Percentiles rank a stretch among this genome's conserved stretches.
phyloP scores from a whole-genome alignment of 2,113 vertebrate genomes.

The Eptesicus fuscus region DNA sequence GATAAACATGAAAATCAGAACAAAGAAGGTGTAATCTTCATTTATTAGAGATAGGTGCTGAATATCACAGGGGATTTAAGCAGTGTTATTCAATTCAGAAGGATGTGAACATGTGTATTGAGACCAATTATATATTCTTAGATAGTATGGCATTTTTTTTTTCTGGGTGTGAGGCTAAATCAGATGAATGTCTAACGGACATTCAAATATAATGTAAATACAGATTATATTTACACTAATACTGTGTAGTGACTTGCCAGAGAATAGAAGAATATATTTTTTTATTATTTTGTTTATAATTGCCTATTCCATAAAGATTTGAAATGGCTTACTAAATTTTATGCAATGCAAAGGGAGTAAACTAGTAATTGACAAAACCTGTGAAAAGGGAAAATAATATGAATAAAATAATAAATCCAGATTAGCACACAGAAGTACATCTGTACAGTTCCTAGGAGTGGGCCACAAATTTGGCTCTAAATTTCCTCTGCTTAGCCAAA shows the following conservation, averaged over 20 bases:
- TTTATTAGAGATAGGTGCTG: background rate
- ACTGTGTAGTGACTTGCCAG: background rate
- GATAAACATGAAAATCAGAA: background rate
- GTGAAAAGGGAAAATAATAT: background rate
- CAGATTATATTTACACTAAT: background rate
- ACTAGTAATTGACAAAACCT: background rate
- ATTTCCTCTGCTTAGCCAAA: background rate
- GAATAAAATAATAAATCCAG: background rate
- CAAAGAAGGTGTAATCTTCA: background rate
- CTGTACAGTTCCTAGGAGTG: background rate
- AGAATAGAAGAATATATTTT: too few species aligned
- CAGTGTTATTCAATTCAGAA: background rate
- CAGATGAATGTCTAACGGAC: background rate
- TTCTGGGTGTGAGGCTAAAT: background rate
- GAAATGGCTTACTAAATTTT: background rate
- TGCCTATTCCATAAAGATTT: background rate
- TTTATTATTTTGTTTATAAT: background rate
- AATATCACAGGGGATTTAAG: background rate
- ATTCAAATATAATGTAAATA: background rate
- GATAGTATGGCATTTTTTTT: background rate
- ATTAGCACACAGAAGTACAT: background rate
- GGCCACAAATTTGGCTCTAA: background rate
- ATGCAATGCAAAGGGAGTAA: background rate
- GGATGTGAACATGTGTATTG: fast-evolving
- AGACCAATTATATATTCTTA: background rate